These are phyloP conservation scores for Drosophila kepulauana DNA, from an alignment of 1,140 invertebrate genomes.

Conservation along the genomic window DNA sequence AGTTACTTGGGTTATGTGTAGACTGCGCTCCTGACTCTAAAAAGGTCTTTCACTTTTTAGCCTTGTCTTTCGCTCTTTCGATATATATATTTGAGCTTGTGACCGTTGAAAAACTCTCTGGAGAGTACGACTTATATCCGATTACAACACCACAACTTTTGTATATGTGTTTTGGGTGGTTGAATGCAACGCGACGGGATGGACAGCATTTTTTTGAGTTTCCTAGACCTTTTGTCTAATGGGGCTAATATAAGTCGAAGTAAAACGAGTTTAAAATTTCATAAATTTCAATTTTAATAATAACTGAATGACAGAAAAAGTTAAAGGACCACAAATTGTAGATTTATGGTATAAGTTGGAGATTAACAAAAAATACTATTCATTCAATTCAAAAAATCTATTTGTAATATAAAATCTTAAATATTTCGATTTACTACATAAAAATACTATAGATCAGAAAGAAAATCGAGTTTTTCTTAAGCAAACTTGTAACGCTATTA, in stretches of 20 bases:
- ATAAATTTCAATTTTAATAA: constrained; percentile 46
- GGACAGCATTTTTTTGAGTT: constrained; percentile 7
- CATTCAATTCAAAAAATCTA: no score
- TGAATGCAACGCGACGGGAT: constrained; percentile 6
- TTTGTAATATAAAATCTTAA: no score
- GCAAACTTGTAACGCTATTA: neutral
- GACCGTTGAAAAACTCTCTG: constrained; percentile 45
- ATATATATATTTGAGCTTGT: constrained; percentile 14
- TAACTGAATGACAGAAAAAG: constrained; percentile 4
- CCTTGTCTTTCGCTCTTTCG: constrained; percentile 51
- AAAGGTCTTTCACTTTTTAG: constrained; percentile 32
- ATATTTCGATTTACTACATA: no score
- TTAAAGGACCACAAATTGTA: neutral
- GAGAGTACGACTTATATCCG: constrained; percentile 77
- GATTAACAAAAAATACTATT: neutral
- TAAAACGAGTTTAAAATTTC: constrained; percentile 56
- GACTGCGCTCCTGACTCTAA: constrained; percentile 8
- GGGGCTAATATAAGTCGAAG: constrained; percentile 49
- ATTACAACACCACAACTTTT: constrained; percentile 75
- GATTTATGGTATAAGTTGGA: constrained; percentile 4
- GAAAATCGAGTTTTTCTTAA: neutral
- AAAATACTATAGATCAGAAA: no score
- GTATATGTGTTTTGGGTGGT: constrained; percentile 43
- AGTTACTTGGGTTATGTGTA: constrained; percentile 39
- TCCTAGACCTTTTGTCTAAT: constrained; percentile 46